Base-by-base conservation (phyloP, 92 coral and sea anemone genomes). In the Umimayanthus kanabou region DNA sequence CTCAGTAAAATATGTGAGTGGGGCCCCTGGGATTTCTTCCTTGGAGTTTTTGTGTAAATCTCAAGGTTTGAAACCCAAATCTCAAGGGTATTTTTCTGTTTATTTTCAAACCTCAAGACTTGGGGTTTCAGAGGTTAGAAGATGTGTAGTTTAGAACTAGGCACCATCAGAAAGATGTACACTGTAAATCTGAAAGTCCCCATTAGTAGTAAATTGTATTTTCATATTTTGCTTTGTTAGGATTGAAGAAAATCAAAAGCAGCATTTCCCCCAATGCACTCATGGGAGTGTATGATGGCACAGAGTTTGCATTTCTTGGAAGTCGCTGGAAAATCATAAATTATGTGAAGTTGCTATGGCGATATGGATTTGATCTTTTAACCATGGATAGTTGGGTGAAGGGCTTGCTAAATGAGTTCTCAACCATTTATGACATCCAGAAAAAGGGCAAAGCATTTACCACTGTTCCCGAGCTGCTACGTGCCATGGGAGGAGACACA, bases 311-410 rank as follows among this genome's bases (percentile, higher is more conserved):
- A 42, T 97, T 97, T 79, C 88, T 88, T 25, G 98, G 97, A 37
- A 97, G 99, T 81, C 88, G 90, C 37, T 95, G 94, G 96, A 94
- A 94, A 77, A 81, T 94, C 73, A n/a, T 97, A 7, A 95, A 93
- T 84, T 88, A 92, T 33, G 11, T 92, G 78, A 97, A 97, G 87
- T 85, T 95, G 67, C 82, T 95, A 39, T 97, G 99, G 99, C 88
- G 97, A 61, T 97, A 97, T 83, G 99, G 99, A 16, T 88, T 92
- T 85, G 96, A 96, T 81, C 89, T 97, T 55, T 79, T 95, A 39
- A 94, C 91, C 26, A 92, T 97, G 92, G 69, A 97, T 39, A 93
- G 88, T 39, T 90, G 90, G 85, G 91, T 93, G 50, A 92, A 89
- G 40, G 85, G 87, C 40, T 87, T 95, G 94, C 74, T 97, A 71